These are phyloP conservation scores for Ochropleura leucogaster DNA, from an alignment of 2,888 invertebrate species.

Conservation along the genomic window DNA sequence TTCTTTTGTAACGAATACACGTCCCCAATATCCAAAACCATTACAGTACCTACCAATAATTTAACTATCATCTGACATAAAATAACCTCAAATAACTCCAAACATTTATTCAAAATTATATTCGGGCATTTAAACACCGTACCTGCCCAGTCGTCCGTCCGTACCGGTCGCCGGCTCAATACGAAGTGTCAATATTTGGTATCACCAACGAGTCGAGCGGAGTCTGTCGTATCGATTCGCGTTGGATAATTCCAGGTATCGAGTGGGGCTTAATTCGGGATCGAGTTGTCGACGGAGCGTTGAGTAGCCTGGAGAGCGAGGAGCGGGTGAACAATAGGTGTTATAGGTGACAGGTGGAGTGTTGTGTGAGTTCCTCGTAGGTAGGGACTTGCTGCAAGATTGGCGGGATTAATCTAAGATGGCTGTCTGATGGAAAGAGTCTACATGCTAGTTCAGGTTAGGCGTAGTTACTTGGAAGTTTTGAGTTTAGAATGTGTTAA, in stretches of 20 bases:
- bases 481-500: too few relatives aligned
- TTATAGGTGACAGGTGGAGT: slow-evolving; percentile 27
- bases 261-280: slow-evolving; percentile 84
- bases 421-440: neutral
- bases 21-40: too few relatives aligned
- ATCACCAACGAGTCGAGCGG: slow-evolving; percentile 72
- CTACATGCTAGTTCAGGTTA: neutral
- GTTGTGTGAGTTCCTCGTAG: neutral
- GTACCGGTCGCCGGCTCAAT: slow-evolving; percentile 62
- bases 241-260: slow-evolving; percentile 77
- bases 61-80: neutral
- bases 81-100: slow-evolving; percentile 1
- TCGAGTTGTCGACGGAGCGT: slow-evolving; percentile 72
- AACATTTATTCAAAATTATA: slow-evolving; percentile 30
- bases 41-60: neutral
- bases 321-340: slow-evolving; percentile 45
- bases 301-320: slow-evolving; percentile 40
- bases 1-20: too few relatives aligned
- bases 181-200: slow-evolving; percentile 83
- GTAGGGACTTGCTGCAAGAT: slow-evolving; percentile 4
- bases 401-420: neutral
- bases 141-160: slow-evolving; percentile 43
- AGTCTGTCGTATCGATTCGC: slow-evolving; percentile 65
- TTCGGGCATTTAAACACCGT: slow-evolving; percentile 51
- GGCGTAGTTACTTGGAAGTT: neutral